Conservation (phyloP, 1,140 invertebrate genomes). For the Plodia interpunctella region DNA sequence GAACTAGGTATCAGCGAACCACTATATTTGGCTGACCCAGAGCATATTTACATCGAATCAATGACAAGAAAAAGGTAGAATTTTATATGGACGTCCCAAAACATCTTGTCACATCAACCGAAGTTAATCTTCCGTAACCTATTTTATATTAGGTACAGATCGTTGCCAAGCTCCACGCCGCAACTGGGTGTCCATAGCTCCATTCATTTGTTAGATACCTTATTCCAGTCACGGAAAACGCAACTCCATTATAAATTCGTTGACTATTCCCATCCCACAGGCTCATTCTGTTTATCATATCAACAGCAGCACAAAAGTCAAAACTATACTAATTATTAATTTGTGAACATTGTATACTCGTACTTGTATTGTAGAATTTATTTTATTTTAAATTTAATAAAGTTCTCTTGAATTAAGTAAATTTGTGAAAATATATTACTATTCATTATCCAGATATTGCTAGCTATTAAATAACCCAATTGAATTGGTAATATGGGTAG, state of each 20-base stretch:
- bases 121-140: neutral
- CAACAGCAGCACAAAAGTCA: conserved; percentile 22
- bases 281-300: conserved; percentile 29
- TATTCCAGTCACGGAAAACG: conserved; percentile 24
- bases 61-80: no score
- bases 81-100: neutral
- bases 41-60: no score
- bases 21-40: no score
- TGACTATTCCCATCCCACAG: conserved; percentile 27
- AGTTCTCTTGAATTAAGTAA: no score
- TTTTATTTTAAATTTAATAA: no score
- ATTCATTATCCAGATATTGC: no score
- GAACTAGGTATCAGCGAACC: no score
- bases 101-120: neutral
- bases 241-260: conserved; percentile 35
- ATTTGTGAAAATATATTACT: no score
- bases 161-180: neutral
- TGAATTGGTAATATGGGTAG: neutral
- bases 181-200: conserved; percentile 1
- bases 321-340: conserved; percentile 20
- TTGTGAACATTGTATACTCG: neutral
- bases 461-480: neutral
- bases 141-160: neutral
- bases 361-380: no score
- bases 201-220: conserved; percentile 13